These are phyloP conservation scores for Brotula barbata DNA, from an alignment of 2,797 vertebrate genomes.

Conservation along the genomic window DNA sequence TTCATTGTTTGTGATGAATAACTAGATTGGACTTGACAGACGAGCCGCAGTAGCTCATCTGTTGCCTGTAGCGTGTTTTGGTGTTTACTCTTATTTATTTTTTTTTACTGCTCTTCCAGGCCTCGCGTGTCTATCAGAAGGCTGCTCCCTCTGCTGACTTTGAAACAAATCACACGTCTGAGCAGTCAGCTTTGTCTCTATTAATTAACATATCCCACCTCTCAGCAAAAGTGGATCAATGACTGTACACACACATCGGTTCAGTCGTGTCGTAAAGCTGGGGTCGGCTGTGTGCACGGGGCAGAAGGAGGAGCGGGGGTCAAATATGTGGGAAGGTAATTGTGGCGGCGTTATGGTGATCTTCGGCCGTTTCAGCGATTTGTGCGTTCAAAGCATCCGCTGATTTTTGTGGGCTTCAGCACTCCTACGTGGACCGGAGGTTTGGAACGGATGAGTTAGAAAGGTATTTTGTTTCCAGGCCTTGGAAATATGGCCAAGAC, in stretches of 20 bases:
- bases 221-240: constrained; percentile 67
- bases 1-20: constrained; percentile 44
- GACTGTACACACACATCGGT: constrained; percentile 30
- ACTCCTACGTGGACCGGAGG: constrained; percentile 27
- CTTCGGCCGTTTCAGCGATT: constrained; percentile 45
- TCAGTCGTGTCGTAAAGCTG: constrained; percentile 17
- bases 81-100: background rate
- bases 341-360: constrained; percentile 7
- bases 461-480: background rate
- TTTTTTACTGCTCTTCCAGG: background rate
- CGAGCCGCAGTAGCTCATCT: background rate
- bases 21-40: constrained; percentile 20
- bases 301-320: constrained; percentile 18
- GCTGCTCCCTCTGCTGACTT: constrained; percentile 28
- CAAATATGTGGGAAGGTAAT: constrained; percentile 1
- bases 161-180: constrained; percentile 44
- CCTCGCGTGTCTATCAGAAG: constrained; percentile 6
- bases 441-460: constrained; percentile 49
- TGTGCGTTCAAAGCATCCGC: constrained; percentile 23
- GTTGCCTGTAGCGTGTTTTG: background rate
- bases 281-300: constrained; percentile 3
- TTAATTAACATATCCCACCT: constrained; percentile 70
- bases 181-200: constrained; percentile 45
- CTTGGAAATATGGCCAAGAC: constrained; percentile 15
- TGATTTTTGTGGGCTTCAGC: constrained; percentile 40